Base-by-base conservation (phyloP, 2,888 invertebrate species). In the Melipona bicolor region DNA sequence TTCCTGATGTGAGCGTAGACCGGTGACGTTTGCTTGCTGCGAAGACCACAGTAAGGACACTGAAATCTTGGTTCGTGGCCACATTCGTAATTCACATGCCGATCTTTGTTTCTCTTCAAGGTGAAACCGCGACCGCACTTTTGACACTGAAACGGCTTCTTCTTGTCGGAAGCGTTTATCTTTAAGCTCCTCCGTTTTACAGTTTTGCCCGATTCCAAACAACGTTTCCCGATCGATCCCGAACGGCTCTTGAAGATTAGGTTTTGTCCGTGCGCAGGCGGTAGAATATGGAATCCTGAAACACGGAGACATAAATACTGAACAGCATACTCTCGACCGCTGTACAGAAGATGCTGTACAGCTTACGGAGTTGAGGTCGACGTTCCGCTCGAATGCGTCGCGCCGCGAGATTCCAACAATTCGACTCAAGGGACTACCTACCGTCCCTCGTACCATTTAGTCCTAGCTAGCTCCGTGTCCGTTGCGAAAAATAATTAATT, bases 61-160 rank as follows among this genome's bases (percentile, higher is more conserved):
- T 92, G 92, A 88, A 93, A 93, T 69, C 91, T 89, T 27, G 92
- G 91, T 81, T 90, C 90, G 77, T 91, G 91, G 3, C 93, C 93
- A 73, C 94, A 94, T 72, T 94, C 93, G 81, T 92, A 93, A 83
- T 91, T 92, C 59, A 93, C 85, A 79, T 94, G 94, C 2, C 91
- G 91, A 78, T 91, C 90, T 82, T 93, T 91, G 68, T 91, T 90
- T 64, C 92, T 90, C 80, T 91, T 92, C 77, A 91, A 24, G 64
- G 90, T 93, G 86, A 94, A 94, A 0, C 89, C 89, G 13, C 92
- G 91, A 59, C 92, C 91, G 79, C 94, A 94, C 73, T 91, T 91
- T 67, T 91, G 91, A 82, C 94, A 94, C 70, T 88, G 87, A 78
- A 90, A 90, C 62, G 90, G 90, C 36, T 90, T 90, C 84, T 84